These are phyloP conservation scores for Oplegnathus fasciatus DNA, from an alignment of 2,113 vertebrate genomes.

Conservation along the genomic window DNA sequence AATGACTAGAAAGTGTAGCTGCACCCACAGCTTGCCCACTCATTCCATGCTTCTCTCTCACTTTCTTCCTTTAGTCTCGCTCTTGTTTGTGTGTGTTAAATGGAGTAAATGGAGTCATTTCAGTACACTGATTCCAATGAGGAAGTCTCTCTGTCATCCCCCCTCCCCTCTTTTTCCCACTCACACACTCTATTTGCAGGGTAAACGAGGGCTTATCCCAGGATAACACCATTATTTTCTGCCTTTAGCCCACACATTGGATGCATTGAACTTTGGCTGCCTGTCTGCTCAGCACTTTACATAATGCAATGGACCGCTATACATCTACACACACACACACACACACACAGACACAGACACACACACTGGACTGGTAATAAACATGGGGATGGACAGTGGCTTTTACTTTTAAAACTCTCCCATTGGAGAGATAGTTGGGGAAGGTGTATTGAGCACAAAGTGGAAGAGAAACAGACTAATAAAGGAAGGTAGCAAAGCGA, in stretches of 20 bases:
- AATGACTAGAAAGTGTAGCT: slow-evolving; percentile 36
- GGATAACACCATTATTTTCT: slow-evolving; percentile 73
- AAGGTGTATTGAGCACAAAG: not conserved
- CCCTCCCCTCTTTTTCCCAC: not conserved
- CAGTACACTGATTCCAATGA: slow-evolving; percentile 44
- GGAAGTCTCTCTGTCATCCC: slow-evolving; percentile 9
- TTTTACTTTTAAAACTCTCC: slow-evolving; percentile 16
- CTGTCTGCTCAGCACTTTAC: slow-evolving; percentile 62
- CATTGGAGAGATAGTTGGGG: not conserved
- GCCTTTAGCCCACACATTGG: slow-evolving; percentile 60
- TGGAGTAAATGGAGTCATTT: slow-evolving; percentile 56
- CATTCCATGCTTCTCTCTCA: not conserved
- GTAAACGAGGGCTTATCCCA: slow-evolving; percentile 67
- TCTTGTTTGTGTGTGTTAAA: slow-evolving; percentile 51
- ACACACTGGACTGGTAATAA: slow-evolving; percentile 1
- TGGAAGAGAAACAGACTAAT: not conserved
- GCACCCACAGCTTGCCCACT: not conserved
- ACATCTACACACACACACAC: slow-evolving; percentile 15
- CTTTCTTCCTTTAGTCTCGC: slow-evolving; percentile 9
- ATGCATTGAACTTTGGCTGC: slow-evolving; percentile 56
- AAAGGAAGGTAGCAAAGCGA: not conserved
- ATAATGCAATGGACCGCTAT: slow-evolving; percentile 36
- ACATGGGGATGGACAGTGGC: slow-evolving; percentile 6
- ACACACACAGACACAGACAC: slow-evolving; percentile 13
- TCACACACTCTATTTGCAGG: slow-evolving; percentile 56